These are phyloP conservation scores for Anolis sagrei DNA, from an alignment of 2,113 vertebrate genomes.

Conservation along the genomic window DNA sequence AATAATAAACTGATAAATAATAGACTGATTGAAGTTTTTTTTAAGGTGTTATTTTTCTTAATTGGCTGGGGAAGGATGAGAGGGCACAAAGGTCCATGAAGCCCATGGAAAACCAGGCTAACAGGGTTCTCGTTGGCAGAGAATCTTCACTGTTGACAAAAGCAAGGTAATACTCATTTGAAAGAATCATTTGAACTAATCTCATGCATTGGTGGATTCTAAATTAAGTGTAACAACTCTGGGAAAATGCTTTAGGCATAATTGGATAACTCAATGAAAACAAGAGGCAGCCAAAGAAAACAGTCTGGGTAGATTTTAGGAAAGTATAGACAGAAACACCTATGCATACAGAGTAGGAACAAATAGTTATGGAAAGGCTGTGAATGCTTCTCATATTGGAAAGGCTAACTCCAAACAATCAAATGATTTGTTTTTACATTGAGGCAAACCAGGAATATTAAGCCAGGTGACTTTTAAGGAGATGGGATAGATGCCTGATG, in stretches of 20 bases:
- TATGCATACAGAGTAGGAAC: slow-evolving; percentile 25
- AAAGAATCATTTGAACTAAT: slow-evolving; percentile 37
- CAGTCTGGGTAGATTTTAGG: slow-evolving; percentile 5
- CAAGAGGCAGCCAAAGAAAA: slow-evolving; percentile 38
- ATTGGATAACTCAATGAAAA: neutral
- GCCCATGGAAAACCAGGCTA: slow-evolving; percentile 27
- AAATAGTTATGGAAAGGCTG: slow-evolving; percentile 14
- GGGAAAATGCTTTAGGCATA: slow-evolving; percentile 40
- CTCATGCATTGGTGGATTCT: slow-evolving; percentile 36
- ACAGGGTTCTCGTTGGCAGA: slow-evolving; percentile 6
- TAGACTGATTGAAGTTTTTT: neutral
- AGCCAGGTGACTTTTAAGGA: neutral
- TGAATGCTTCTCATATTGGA: slow-evolving; percentile 15
- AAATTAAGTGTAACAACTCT: slow-evolving; percentile 15
- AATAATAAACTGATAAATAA: neutral
- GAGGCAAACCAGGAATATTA: neutral
- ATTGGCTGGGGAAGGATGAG: slow-evolving; percentile 13
- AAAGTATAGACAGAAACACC: slow-evolving; percentile 7
- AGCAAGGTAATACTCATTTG: neutral
- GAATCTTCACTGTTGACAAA: slow-evolving; percentile 25
- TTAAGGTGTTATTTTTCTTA: slow-evolving; percentile 11
- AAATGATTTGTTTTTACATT: slow-evolving; percentile 1
- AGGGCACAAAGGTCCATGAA: neutral
- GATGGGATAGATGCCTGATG: neutral
- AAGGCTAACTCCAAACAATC: neutral